Evolutionary conservation across 1,140 invertebrate genomes (phyloP).

Genomic region (Brachionus manjavacas): DNA sequence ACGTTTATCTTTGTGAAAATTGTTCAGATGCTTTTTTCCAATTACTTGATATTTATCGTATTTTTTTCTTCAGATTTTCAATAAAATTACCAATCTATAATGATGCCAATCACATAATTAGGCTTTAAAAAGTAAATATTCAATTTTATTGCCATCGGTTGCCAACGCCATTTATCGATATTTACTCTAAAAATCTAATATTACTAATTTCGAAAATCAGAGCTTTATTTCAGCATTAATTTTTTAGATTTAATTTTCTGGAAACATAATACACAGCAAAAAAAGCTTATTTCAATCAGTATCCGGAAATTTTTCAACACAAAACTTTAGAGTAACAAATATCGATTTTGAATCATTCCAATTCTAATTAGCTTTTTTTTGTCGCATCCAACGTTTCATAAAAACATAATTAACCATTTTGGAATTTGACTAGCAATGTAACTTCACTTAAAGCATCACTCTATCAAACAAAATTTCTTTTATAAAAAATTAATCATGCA

Average conservation of each 20-base stretch:
- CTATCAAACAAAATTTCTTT: not conserved
- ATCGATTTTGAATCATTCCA: slow-evolving; percentile 3
- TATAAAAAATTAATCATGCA: not conserved
- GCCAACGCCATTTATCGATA: not conserved
- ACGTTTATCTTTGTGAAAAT: not conserved
- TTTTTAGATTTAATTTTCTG: not conserved
- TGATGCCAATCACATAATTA: not conserved
- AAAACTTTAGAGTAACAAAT: not conserved
- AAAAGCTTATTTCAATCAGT: not conserved
- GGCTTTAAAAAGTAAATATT: not conserved
- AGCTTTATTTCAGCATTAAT: not conserved
- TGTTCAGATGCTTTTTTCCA: not conserved
- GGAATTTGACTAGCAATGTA: not conserved
- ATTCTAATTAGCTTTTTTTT: not conserved
- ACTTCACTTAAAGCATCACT: not conserved
- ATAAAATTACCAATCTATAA: not conserved
- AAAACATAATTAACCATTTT: not conserved
- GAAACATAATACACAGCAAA: not conserved
- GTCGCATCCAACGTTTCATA: not conserved
- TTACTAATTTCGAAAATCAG: not conserved
- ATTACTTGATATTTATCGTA: not conserved
- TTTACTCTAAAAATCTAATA: not conserved
- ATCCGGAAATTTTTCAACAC: not conserved
- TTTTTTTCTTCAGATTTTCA: not conserved
- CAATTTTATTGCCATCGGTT: not conserved